Conservation (phyloP, 2,888 invertebrate genomes). For the Automeris io region DNA sequence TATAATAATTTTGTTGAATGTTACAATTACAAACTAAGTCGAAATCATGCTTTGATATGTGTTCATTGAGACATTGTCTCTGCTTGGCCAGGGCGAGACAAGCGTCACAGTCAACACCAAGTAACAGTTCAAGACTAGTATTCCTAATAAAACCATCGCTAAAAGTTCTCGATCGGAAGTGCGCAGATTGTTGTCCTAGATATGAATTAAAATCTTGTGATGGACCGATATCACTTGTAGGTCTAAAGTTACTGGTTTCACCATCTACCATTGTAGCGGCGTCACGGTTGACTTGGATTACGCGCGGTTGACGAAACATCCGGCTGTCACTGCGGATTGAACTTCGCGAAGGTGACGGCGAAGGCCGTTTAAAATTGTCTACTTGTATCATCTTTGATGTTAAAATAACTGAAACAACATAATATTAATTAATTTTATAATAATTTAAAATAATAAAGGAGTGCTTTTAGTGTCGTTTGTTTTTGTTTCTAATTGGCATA, state of each 20-base stretch:
- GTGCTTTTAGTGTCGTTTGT: too few relatives aligned
- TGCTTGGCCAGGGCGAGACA: slow-evolving; percentile 66
- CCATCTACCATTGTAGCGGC: slow-evolving; percentile 71
- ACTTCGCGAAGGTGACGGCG: slow-evolving; percentile 67
- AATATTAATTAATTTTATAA: too few relatives aligned
- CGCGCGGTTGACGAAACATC: slow-evolving; percentile 62
- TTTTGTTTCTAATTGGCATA: too few relatives aligned
- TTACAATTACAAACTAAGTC: slow-evolving; percentile 70
- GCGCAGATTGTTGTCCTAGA: slow-evolving; percentile 42
- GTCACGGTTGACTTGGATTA: slow-evolving; percentile 70
- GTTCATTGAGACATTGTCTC: slow-evolving; percentile 55
- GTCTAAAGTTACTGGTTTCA: slow-evolving; percentile 32
- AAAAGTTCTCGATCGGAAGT: slow-evolving; percentile 68
- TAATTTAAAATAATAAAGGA: too few relatives aligned
- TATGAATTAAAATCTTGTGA: slow-evolving; percentile 27
- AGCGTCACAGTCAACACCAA: slow-evolving; percentile 72
- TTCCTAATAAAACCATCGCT: slow-evolving; percentile 72
- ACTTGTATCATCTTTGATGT: slow-evolving; percentile 57
- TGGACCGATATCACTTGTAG: slow-evolving; percentile 7
- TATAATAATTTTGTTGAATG: slow-evolving; percentile 62
- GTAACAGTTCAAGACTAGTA: slow-evolving; percentile 66
- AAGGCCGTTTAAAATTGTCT: slow-evolving; percentile 62
- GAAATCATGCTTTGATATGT: slow-evolving; percentile 58
- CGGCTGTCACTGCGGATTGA: slow-evolving; percentile 66
- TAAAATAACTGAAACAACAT: slow-evolving; percentile 6